Percentiles rank a stretch among this genome's conserved stretches.
Conservation (phyloP, 2,113 vertebrate genomes). For the Tor tambroides region DNA sequence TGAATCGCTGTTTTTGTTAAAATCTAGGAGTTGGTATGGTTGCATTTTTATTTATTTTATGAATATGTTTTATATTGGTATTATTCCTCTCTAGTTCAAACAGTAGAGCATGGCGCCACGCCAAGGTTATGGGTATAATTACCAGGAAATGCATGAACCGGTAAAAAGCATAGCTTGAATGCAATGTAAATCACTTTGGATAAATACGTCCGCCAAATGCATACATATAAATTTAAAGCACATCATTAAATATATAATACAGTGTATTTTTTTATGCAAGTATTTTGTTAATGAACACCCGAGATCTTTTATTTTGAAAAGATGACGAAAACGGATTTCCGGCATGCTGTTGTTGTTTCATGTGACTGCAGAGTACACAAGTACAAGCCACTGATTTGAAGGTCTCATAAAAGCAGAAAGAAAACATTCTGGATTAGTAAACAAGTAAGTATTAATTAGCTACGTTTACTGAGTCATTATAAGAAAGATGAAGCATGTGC, state of each 20-base stretch:
- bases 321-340: neutral
- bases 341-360: neutral
- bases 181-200: too few relatives aligned
- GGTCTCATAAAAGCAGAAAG: neutral
- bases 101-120: too few relatives aligned
- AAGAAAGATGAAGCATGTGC: neutral
- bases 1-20: neutral
- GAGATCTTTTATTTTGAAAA: neutral
- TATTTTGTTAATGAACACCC: neutral
- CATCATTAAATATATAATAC: too few relatives aligned
- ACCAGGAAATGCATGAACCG: too few relatives aligned
- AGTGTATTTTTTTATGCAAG: too few relatives aligned
- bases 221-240: too few relatives aligned
- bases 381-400: neutral
- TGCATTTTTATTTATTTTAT: neutral
- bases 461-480: neutral
- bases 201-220: too few relatives aligned
- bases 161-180: too few relatives aligned
- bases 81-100: neutral
- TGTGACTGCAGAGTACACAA: neutral
- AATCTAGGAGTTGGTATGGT: neutral
- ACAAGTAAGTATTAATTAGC: neutral
- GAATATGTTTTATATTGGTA: neutral
- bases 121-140: too few relatives aligned
- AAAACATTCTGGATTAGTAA: neutral